Conservation (phyloP, 1,140 invertebrate genomes). For the Drosophila malerkotliana region DNA sequence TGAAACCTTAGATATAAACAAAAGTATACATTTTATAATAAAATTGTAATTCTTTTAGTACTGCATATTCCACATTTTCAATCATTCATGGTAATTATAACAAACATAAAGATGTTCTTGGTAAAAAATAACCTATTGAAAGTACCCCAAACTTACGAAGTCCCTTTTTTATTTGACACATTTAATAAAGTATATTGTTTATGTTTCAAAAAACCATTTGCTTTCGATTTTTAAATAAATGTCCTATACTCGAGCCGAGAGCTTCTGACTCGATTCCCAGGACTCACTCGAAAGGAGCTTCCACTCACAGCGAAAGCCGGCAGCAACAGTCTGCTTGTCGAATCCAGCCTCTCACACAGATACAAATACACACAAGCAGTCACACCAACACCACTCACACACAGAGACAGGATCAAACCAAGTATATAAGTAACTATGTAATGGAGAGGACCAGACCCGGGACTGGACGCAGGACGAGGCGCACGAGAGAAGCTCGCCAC, state of each 20-base stretch:
- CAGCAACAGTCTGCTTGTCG: slow-evolving; percentile 70
- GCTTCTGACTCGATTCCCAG: slow-evolving; percentile 4
- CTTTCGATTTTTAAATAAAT: not conserved
- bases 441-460: slow-evolving; percentile 30
- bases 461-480: slow-evolving; percentile 15
- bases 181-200: not conserved
- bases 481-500: slow-evolving; percentile 25
- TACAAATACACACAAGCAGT: not conserved
- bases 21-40: too few relatives aligned
- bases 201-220: not conserved
- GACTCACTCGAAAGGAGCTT: slow-evolving; percentile 57
- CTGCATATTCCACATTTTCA: too few relatives aligned
- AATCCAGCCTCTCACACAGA: slow-evolving; percentile 19
- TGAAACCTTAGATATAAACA: too few relatives aligned
- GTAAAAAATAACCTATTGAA: too few relatives aligned
- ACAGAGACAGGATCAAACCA: slow-evolving; percentile 7
- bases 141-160: too few relatives aligned
- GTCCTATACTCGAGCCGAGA: slow-evolving; percentile 10
- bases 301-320: slow-evolving; percentile 63
- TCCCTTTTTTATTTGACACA: not conserved
- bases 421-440: slow-evolving; percentile 74
- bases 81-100: not conserved
- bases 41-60: too few relatives aligned
- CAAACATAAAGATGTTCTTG: not conserved
- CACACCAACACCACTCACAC: slow-evolving; percentile 1